Base-by-base conservation (phyloP, 2,113 vertebrate species). In the Pygoscelis adeliae region DNA sequence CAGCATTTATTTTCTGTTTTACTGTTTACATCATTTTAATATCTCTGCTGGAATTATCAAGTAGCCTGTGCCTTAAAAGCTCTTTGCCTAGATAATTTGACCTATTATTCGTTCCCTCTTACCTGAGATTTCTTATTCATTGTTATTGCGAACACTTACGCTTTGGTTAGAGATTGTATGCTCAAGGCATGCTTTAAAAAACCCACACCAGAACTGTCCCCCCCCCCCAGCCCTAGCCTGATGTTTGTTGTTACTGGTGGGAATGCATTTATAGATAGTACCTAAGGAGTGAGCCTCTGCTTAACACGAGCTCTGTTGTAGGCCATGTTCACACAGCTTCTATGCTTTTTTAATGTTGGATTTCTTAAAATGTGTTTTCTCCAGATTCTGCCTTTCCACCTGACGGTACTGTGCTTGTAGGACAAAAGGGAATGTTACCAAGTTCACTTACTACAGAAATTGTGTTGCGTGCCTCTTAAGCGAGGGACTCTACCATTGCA, bases 271-370 rank as follows among this genome's bases (percentile, higher is more conserved):
- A 0, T 27, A 34, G 49, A 8, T 46, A 22, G 36, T 71, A 29
- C 30, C 3, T 52, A 58, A 92, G 32, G 42, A 96, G 29, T 13
- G 17, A 94, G 70, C 49, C 94, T 97, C 65, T 84, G 55, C 52
- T 91, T 86, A 50, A 11, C 36, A 83, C 56, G 73, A 78, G 42
- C 85, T 80, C 47, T 86, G 34, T 59, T 95, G 90, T 67, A 86
- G 93, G 72, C 94, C 69, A 8, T 13, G 13, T 67, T 96, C 83
- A 87, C 38, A 8, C 26, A 61, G 61, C 74, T 72, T 92, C 42
- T 47, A 5, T 88, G 80, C 82, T 83, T 42, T 46, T 96, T 65
- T 70, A 87, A 70, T 61, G 12, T 59, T 7, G 0, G 2, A 22
- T 80, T 21, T 78, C 74, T 93, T 82, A 69, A 83, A 93, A 94